phyloP scores from a whole-genome alignment of 2,888 invertebrate species.

The Fissipunctia ypsillon region DNA sequence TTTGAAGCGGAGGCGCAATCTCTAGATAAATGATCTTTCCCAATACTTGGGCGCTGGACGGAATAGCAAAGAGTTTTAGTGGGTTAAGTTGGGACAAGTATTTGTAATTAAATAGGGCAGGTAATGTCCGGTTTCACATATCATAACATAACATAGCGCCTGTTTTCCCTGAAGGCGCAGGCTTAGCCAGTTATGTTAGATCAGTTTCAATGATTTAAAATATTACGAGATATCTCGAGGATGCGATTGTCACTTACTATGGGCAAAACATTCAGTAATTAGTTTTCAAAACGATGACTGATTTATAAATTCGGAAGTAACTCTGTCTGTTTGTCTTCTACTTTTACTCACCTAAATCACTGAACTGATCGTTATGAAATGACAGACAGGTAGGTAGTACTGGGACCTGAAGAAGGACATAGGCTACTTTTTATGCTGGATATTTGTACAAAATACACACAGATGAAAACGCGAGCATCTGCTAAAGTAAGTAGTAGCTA shows the following conservation, averaged over 20 bases:
- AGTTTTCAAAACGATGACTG: neutral
- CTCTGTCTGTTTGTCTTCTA: neutral
- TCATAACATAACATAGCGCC: too few relatives aligned
- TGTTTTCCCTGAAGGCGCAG: too few relatives aligned
- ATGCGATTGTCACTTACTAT: neutral
- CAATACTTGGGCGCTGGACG: constrained; percentile 43
- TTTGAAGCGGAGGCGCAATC: constrained; percentile 48
- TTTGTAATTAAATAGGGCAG: constrained; percentile 16
- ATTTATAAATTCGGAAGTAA: neutral
- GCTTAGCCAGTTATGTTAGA: too few relatives aligned
- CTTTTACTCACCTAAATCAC: neutral
- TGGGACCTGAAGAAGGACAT: too few relatives aligned
- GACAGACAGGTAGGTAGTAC: too few relatives aligned
- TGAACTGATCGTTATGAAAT: too few relatives aligned
- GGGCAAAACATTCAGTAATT: neutral
- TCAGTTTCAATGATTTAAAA: neutral
- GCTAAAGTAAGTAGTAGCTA: too few relatives aligned
- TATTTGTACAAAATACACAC: too few relatives aligned
- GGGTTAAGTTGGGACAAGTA: constrained; percentile 28
- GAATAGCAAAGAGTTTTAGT: constrained; percentile 42
- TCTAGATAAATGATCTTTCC: constrained; percentile 63
- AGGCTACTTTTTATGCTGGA: too few relatives aligned
- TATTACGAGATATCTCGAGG: neutral
- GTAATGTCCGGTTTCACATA: neutral
- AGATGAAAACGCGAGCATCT: too few relatives aligned